These are phyloP conservation scores for Pyrgus malvae DNA, from an alignment of 2,888 invertebrate genomes.

Conservation along the genomic window DNA sequence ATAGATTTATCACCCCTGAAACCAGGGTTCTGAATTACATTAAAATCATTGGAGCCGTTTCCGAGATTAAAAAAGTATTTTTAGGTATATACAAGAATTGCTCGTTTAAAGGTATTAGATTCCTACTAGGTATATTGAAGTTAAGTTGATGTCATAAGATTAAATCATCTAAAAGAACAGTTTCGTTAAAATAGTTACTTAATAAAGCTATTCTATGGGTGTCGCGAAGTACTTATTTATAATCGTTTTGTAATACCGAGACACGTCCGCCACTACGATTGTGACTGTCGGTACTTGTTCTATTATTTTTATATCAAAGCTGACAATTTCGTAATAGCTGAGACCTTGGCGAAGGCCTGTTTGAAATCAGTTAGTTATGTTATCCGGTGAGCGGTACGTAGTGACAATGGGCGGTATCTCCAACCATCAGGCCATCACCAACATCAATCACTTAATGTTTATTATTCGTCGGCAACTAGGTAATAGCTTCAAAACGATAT, in stretches of 20 bases:
- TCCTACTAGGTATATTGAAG: no score
- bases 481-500: conserved; percentile 35
- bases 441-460: conserved; percentile 45
- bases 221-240: not conserved
- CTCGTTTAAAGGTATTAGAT: no score
- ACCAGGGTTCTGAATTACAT: no score
- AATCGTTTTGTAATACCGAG: conserved; percentile 18
- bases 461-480: conserved; percentile 36
- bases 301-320: conserved; percentile 62
- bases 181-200: no score
- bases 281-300: conserved; percentile 47
- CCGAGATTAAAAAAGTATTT: no score
- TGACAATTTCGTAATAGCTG: conserved; percentile 52
- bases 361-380: conserved; percentile 35
- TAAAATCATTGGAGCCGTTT: no score
- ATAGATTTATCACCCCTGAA: no score
- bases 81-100: no score
- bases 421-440: conserved; percentile 35
- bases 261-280: conserved; percentile 40
- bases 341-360: conserved; percentile 47
- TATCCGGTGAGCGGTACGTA: conserved; percentile 39
- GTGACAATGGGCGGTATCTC: conserved; percentile 31
- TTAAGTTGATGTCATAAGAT: no score
- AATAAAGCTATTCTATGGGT: no score
- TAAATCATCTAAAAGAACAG: no score